Evolutionary conservation across 2,113 vertebrate genomes (phyloP).

Genomic region (Seriola quinqueradiata): DNA sequence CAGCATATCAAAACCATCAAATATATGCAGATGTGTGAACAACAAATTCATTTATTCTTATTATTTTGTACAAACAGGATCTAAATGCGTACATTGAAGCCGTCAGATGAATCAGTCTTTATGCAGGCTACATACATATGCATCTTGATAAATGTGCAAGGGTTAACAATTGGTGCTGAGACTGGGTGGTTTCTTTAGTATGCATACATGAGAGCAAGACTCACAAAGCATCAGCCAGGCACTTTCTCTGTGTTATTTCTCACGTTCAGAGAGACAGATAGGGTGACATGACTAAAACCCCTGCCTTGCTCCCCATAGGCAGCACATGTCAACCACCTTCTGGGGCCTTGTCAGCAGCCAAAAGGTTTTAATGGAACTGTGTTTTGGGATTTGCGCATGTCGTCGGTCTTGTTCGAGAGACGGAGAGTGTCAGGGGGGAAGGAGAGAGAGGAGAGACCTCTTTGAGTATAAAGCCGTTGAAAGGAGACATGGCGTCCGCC

Average conservation of each 20-base stretch:
- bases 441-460: constrained; percentile 44
- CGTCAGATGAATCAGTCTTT: neutral
- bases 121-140: neutral
- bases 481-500: constrained; percentile 58
- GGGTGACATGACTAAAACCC: constrained; percentile 62
- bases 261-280: constrained; percentile 37
- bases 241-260: constrained; percentile 49
- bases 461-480: constrained; percentile 63
- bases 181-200: neutral
- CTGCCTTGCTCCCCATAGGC: constrained; percentile 55
- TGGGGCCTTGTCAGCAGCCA: constrained; percentile 74
- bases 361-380: constrained; percentile 79
- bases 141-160: constrained; percentile 7
- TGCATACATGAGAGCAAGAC: constrained; percentile 22
- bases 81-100: neutral
- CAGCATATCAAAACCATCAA: neutral
- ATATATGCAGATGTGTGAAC: constrained; percentile 21
- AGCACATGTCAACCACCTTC: constrained; percentile 66
- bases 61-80: neutral
- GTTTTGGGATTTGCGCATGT: constrained; percentile 76
- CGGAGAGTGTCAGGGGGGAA: constrained; percentile 44
- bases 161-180: neutral
- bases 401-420: constrained; percentile 51
- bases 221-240: constrained; percentile 41
- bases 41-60: neutral